Conservation (phyloP, 2,888 invertebrate genomes). For the Oxytorus armatus region DNA sequence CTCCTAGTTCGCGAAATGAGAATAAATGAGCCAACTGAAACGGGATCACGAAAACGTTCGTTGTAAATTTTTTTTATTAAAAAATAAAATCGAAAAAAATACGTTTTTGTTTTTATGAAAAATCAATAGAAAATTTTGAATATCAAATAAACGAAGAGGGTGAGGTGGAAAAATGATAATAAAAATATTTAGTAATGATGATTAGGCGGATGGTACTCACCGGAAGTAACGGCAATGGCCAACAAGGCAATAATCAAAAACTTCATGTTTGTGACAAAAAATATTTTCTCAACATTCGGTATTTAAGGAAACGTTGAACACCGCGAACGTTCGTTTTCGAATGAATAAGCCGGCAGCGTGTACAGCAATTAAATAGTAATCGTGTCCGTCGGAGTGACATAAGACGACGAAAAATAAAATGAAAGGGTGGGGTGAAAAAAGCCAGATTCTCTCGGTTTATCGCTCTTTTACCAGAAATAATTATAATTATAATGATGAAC, state of each 20-base stretch:
- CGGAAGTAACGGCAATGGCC: slow-evolving; percentile 31
- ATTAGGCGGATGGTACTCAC: slow-evolving; percentile 22
- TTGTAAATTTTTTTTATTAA: no score
- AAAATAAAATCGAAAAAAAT: no score
- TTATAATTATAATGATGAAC: slow-evolving; percentile 21
- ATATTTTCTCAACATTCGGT: slow-evolving; percentile 6
- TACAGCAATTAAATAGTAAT: slow-evolving; percentile 36
- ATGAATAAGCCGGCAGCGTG: slow-evolving; percentile 18
- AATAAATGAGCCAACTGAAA: no score
- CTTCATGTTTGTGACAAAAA: slow-evolving; percentile 24
- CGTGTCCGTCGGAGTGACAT: background rate
- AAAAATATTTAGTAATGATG: background rate
- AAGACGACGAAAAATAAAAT: slow-evolving; percentile 5
- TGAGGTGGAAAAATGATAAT: no score
- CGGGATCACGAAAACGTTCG: no score
- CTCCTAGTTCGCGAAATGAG: no score
- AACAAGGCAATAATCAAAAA: slow-evolving; percentile 25
- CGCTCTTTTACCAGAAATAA: slow-evolving; percentile 29
- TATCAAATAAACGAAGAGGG: no score
- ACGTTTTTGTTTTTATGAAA: no score
- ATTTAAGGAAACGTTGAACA: background rate
- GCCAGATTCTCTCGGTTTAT: slow-evolving; percentile 44
- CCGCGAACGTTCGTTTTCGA: slow-evolving; percentile 1
- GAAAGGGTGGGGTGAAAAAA: slow-evolving; percentile 38
- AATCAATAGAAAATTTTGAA: no score